Base-by-base conservation (phyloP, 2,113 vertebrate genomes). In the Pelusios castaneus region DNA sequence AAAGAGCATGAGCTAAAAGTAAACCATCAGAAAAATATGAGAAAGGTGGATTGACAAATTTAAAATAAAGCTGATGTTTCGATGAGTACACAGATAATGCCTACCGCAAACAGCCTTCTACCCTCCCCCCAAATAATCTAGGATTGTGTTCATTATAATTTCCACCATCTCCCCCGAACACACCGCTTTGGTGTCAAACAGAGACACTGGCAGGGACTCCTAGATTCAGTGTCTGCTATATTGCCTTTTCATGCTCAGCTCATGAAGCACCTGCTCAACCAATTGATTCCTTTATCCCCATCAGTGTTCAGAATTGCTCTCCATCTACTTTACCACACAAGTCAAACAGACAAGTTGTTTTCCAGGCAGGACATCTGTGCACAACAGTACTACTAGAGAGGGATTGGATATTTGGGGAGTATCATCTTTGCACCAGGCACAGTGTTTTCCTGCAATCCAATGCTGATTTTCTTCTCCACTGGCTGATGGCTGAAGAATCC, bases 401-500 rank as follows among this genome's bases (percentile, higher is more conserved):
- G 89, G 87, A 79, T 78, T 52, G 76, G n/a, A 63, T 83, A 90
- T 94, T 55, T 85, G 67, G 47, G 49, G 45, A 93, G 52, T 87
- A 93, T 63, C 84, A 52, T 87, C 86, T 80, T 45, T 55, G 85
- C 2, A 4, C 25, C 78, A 90, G 91, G 67, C 91, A 87, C 78
- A 93, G 85, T 9, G 73, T 91, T 95, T 0, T 2, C 54, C 87
- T 0, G 51, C 82, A 7, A 92, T 90, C 83, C 14, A 96, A 70
- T 77, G 92, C 94, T 58, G 92, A 78, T 93, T 93, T 94, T 88
- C 94, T 80, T 89, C 94, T 93, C 94, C 94, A 96, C 95, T 96
- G 96, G 95, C 93, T 97, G 95, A 89, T 95, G 82, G 91, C 91
- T 52, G 90, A 93, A 80, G 90, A 93, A 80, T 76, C 97, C 85